Conservation (phyloP, 2,888 invertebrate species). For the Andrena chrysosceles region DNA sequence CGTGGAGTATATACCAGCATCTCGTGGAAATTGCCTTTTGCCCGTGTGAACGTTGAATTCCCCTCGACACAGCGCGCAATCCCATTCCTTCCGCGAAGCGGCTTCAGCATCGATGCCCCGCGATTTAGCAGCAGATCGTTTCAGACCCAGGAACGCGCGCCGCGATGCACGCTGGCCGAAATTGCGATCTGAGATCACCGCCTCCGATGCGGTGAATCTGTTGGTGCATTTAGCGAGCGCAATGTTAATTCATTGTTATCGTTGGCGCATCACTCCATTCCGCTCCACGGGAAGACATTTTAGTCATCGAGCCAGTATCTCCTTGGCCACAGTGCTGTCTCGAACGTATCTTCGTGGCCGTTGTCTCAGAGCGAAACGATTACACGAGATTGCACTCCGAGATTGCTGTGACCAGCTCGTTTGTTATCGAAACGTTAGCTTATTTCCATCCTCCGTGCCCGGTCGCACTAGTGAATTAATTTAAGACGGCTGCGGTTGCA, state of each 20-base stretch:
- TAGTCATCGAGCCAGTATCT: not conserved
- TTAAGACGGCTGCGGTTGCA: not conserved
- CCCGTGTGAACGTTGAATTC: not conserved
- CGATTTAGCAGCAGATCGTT: conserved; percentile 19
- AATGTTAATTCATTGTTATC: conserved; percentile 28
- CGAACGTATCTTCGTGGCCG: not conserved
- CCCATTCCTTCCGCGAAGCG: not conserved
- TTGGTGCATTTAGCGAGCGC: not conserved
- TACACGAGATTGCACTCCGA: conserved; percentile 29
- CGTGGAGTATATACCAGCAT: too few relatives aligned
- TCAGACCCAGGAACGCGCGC: not conserved
- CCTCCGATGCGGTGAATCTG: not conserved
- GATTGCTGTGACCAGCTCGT: conserved; percentile 1
- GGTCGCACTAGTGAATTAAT: conserved; percentile 9
- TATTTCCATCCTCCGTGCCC: not conserved
- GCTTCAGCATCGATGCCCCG: not conserved
- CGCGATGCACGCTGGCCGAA: not conserved
- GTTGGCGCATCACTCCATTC: conserved; percentile 11
- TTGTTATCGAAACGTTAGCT: conserved; percentile 30
- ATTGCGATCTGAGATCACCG: conserved; percentile 20
- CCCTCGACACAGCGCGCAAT: not conserved
- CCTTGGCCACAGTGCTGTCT: not conserved
- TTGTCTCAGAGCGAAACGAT: conserved; percentile 16
- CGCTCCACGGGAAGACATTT: conserved; percentile 3
- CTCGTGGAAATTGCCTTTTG: too few relatives aligned